Evolutionary conservation across 2,888 invertebrate genomes (phyloP).

Genomic region (Apantesis nais): DNA sequence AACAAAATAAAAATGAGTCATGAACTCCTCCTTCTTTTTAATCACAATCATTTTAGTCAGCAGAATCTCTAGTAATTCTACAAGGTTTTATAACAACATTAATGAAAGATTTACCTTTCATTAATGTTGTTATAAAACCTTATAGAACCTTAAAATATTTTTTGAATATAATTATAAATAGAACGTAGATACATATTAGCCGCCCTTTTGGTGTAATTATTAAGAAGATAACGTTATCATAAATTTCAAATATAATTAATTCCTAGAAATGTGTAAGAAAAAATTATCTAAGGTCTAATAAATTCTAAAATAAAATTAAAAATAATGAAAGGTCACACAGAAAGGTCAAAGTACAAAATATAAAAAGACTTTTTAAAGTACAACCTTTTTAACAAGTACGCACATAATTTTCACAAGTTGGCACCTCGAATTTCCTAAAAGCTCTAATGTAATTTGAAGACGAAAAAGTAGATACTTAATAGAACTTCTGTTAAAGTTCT

Average conservation of each 20-base stretch:
- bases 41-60: not conserved
- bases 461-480: slow-evolving; percentile 51
- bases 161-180: not conserved
- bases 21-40: too few relatives aligned
- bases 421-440: slow-evolving; percentile 30
- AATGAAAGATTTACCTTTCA: not conserved
- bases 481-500: slow-evolving; percentile 59
- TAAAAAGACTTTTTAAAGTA: slow-evolving; percentile 1
- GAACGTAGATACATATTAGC: not conserved
- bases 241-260: not conserved
- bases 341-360: slow-evolving; percentile 2
- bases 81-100: not conserved
- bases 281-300: not conserved
- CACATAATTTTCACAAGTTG: slow-evolving; percentile 31
- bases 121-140: too few relatives aligned
- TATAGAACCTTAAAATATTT: not conserved
- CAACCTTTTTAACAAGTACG: slow-evolving; percentile 23
- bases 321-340: not conserved
- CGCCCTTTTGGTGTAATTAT: not conserved
- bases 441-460: slow-evolving; percentile 40
- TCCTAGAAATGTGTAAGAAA: not conserved
- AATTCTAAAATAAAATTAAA: too few relatives aligned
- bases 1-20: too few relatives aligned
- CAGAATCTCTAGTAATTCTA: not conserved
- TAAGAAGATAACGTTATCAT: not conserved